phyloP scores from a whole-genome alignment of 2,888 invertebrate genomes.

The Glyphotaelius pellucidus region DNA sequence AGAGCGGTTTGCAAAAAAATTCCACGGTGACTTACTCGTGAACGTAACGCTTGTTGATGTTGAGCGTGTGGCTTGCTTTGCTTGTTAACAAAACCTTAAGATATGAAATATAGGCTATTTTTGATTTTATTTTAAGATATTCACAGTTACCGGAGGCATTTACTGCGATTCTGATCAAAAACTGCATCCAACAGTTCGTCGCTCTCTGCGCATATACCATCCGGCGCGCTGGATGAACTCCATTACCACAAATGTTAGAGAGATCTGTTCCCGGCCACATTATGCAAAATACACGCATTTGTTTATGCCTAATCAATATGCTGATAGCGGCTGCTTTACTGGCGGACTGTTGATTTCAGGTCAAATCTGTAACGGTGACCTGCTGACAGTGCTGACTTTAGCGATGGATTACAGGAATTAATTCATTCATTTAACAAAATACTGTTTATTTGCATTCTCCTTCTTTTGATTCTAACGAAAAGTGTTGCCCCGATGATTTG shows the following conservation, averaged over 20 bases:
- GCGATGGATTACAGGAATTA: not conserved
- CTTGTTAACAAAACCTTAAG: too few species aligned
- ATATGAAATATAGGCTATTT: too few species aligned
- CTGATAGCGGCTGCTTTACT: not conserved
- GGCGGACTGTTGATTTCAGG: not conserved
- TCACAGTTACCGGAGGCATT: too few species aligned
- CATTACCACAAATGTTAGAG: conserved; percentile 49
- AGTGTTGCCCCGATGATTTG: too few species aligned
- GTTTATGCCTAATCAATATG: conserved; percentile 2
- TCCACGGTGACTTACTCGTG: too few species aligned
- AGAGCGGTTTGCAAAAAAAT: too few species aligned
- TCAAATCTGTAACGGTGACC: not conserved
- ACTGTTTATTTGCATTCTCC: too few species aligned
- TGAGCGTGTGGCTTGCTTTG: too few species aligned
- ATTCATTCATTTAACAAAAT: not conserved
- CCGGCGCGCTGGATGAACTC: conserved; percentile 45
- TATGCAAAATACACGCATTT: conserved; percentile 30
- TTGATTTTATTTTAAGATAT: too few species aligned
- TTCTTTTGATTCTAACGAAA: too few species aligned
- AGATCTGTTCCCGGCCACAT: not conserved
- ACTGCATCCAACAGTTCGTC: not conserved
- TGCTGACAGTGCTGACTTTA: conserved; percentile 3
- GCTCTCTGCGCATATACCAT: not conserved
- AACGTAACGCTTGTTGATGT: too few species aligned
- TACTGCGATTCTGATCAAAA: not conserved